A percentile compares a stretch with the other conserved stretches of the same genome.
Evolutionary conservation across 92 coral and sea anemone species (phyloP).

Genomic region (Epizoanthus stellaris): DNA sequence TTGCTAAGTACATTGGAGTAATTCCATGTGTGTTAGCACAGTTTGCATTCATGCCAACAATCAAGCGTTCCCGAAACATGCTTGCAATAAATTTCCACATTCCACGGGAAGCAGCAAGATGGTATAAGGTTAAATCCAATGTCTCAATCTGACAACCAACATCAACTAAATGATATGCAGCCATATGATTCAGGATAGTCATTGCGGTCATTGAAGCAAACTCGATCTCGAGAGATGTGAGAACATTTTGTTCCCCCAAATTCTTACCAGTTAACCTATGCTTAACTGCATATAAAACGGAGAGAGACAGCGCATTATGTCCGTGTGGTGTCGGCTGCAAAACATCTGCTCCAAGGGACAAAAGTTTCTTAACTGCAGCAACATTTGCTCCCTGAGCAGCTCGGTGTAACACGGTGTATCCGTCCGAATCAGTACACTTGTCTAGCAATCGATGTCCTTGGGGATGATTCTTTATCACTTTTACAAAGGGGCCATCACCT

Average conservation of each 20-base stretch:
- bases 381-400: slow-evolving; percentile 78
- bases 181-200: slow-evolving; percentile 37
- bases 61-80: slow-evolving; percentile 35
- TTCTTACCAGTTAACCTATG: background rate
- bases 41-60: slow-evolving; percentile 48
- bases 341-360: slow-evolving; percentile 44
- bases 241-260: background rate
- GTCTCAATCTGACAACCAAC: slow-evolving; percentile 45
- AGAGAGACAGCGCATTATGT: slow-evolving; percentile 8
- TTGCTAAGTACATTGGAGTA: slow-evolving; percentile 78
- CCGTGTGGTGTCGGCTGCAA: slow-evolving; percentile 20
- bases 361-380: slow-evolving; percentile 41
- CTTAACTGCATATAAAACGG: slow-evolving; percentile 42
- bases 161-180: background rate
- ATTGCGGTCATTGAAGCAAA: slow-evolving; percentile 46
- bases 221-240: slow-evolving; percentile 47
- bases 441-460: slow-evolving; percentile 42
- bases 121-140: slow-evolving; percentile 59
- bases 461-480: slow-evolving; percentile 58
- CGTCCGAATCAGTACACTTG: slow-evolving; percentile 61
- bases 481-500: slow-evolving; percentile 37
- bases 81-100: slow-evolving; percentile 48
- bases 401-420: slow-evolving; percentile 62
- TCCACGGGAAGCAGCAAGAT: slow-evolving; percentile 81
- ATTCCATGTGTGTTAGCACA: slow-evolving; percentile 72